phyloP scores from a whole-genome alignment of 1,140 invertebrate genomes.

The Sycophila sp. region DNA sequence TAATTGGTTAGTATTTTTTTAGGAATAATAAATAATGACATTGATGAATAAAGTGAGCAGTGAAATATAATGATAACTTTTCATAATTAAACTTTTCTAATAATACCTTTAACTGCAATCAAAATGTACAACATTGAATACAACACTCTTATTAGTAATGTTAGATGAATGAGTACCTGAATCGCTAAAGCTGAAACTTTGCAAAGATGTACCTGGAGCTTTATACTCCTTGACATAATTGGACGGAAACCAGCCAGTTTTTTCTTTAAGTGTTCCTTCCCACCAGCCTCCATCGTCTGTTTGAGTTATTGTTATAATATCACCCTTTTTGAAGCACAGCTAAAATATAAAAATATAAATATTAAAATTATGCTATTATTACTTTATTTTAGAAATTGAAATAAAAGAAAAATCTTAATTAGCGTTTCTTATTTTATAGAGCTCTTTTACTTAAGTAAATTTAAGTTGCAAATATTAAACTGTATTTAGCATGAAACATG shows the following conservation, averaged over 20 bases:
- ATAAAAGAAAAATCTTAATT: no score
- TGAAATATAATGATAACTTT: not conserved
- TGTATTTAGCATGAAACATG: no score
- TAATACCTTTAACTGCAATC: not conserved
- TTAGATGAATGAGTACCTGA: slow-evolving; percentile 32
- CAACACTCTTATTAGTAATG: slow-evolving; percentile 22
- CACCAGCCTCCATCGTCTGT: slow-evolving; percentile 94
- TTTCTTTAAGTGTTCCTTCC: slow-evolving; percentile 94
- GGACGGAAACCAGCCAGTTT: slow-evolving; percentile 98
- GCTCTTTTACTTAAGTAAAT: no score
- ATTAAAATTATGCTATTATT: no score
- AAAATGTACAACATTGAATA: slow-evolving; percentile 18
- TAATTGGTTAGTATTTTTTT: not conserved
- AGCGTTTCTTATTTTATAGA: no score
- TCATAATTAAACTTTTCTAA: not conserved
- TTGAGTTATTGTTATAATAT: slow-evolving; percentile 93
- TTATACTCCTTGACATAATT: slow-evolving; percentile 95
- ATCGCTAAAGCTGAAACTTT: slow-evolving; percentile 41
- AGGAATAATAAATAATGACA: not conserved
- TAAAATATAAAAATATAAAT: no score
- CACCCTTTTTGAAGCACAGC: slow-evolving; percentile 95
- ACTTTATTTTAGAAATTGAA: no score
- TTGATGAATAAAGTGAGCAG: not conserved
- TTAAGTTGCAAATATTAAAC: not conserved
- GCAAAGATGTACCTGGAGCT: slow-evolving; percentile 60